phyloP scores from a whole-genome alignment of 2,888 invertebrate species.

The Acanthosoma haemorrhoidale region DNA sequence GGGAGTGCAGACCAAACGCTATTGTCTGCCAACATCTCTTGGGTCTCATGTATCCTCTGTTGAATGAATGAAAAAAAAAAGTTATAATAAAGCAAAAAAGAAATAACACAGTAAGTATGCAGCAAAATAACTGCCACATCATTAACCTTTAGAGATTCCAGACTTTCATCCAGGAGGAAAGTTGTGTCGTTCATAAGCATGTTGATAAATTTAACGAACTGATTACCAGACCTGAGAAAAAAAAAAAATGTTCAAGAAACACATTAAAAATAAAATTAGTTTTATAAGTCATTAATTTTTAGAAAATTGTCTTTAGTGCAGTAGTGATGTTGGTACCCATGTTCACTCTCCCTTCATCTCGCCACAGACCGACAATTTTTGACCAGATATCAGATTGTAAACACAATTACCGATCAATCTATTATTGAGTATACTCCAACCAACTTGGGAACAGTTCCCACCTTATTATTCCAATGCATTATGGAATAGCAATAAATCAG shows the following conservation, averaged over 20 bases:
- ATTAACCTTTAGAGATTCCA: slow-evolving; percentile 70
- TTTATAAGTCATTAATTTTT: too few species aligned
- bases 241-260: slow-evolving; percentile 6
- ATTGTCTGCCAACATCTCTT: slow-evolving; percentile 71
- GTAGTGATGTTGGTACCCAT: too few species aligned
- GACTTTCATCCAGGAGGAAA: slow-evolving; percentile 90
- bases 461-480: too few species aligned
- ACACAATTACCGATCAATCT: too few species aligned
- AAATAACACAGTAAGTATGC: not conserved
- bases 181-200: slow-evolving; percentile 99
- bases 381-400: too few species aligned
- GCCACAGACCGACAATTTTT: too few species aligned
- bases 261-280: not conserved
- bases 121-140: not conserved
- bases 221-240: slow-evolving; percentile 65
- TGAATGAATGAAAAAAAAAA: not conserved
- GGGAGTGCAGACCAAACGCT: slow-evolving; percentile 61
- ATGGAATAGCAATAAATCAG: too few species aligned
- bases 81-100: not conserved
- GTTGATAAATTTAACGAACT: slow-evolving; percentile 94
- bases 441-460: too few species aligned
- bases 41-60: slow-evolving; percentile 64
- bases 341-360: too few species aligned
- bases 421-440: too few species aligned
- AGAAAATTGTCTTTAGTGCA: too few species aligned